Conservation (phyloP, 2,797 vertebrate species). For the Pristis pectinata region DNA sequence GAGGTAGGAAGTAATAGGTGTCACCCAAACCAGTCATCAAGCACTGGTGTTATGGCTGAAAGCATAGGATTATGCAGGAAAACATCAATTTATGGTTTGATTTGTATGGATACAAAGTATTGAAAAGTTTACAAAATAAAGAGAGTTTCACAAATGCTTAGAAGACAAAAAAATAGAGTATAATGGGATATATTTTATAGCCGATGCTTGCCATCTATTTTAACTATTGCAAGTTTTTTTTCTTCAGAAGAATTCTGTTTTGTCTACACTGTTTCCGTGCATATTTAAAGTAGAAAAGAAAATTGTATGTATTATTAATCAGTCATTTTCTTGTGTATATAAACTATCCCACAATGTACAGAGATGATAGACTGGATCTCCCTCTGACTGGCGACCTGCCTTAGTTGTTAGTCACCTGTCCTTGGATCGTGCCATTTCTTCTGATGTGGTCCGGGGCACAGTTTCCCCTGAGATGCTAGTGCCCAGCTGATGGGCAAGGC, state of each 20-base stretch:
- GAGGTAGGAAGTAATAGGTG: background rate
- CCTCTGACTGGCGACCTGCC: no score
- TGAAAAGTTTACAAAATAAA: background rate
- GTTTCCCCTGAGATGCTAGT: no score
- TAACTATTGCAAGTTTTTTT: background rate
- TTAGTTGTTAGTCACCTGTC: no score
- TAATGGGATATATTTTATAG: background rate
- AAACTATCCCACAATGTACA: background rate
- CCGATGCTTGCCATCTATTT: background rate
- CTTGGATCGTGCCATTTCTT: no score
- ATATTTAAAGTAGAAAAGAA: background rate
- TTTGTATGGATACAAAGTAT: background rate
- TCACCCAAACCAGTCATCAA: background rate
- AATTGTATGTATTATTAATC: background rate
- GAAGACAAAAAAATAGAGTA: background rate
- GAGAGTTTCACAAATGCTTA: background rate
- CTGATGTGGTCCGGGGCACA: no score
- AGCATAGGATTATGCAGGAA: background rate
- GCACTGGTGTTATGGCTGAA: background rate
- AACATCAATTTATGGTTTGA: conserved; percentile 18
- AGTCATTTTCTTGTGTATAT: background rate
- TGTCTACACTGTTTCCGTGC: background rate
- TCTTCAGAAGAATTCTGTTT: background rate
- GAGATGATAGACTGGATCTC: background rate
- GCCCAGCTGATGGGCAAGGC: no score